Evolutionary conservation across 2,113 vertebrate species (phyloP), one percentile per base, ranked within the genome.

Genomic region (Microtus richardsoni): DNA sequence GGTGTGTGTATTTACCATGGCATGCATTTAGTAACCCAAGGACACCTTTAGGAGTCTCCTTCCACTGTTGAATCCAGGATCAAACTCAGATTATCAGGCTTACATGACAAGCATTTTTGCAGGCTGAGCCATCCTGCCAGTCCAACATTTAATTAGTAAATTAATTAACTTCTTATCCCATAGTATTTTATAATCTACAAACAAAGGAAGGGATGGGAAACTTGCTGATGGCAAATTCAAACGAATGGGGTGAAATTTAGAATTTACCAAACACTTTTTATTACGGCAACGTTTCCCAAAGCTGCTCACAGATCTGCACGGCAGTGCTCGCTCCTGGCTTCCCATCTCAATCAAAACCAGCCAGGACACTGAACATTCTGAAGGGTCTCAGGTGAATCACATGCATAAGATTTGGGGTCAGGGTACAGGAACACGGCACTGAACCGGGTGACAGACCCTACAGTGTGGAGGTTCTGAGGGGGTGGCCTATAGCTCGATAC

Each of bases 361-460:
- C 68, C 49, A 58, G 10, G 0, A 7, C 58, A 9, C 13, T 33
- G 8, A 49, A 58, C 9, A 16, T 26, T 49, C 64, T 49, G 19
- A 75, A 64, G 13, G 8, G 16, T 78, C 2, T 79, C 39, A 24
- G 87, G n/a, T 26, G 21, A 93, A 30, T 33, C 0, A 0, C 24
- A 13, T 2, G 7, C 44, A 41, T 14, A 21, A 77, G 44, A 54
- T 79, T 64, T 44, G 4, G n/a, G 44, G n/a, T 66, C 30, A 64
- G 3, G 41, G 17, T 0, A 0, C 11, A 21, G 49, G 54, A 39
- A 4, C 5, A 28, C 26, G 79, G 47, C 3, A 44, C 26, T 12
- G 24, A 21, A n/a, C 39, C 7, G 24, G 47, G 21, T 3, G n/a
- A 52, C 30, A 49, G 88, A 21, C 30, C 22, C 70, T 7, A 6